phyloP scores from a whole-genome alignment of 1,140 invertebrate species.

The Drosophila quadrilineata region DNA sequence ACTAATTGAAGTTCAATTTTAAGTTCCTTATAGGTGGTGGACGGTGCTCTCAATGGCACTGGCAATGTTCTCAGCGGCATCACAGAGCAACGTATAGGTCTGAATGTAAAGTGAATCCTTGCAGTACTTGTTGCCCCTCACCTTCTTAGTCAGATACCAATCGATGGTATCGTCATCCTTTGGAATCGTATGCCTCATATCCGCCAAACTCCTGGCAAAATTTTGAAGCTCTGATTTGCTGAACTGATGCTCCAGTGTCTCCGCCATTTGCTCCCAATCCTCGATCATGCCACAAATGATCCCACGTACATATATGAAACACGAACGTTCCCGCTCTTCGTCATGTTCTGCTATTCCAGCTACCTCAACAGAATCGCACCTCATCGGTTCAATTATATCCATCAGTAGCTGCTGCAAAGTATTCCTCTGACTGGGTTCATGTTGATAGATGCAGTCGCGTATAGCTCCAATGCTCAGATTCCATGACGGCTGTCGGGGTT shows the following conservation, averaged over 20 bases:
- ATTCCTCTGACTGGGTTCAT: slow-evolving; percentile 26
- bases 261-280: slow-evolving; percentile 50
- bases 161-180: not conserved
- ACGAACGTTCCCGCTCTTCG: slow-evolving; percentile 34
- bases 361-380: slow-evolving; percentile 14
- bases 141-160: slow-evolving; percentile 3
- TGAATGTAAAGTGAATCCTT: slow-evolving; percentile 65
- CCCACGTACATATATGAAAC: slow-evolving; percentile 61
- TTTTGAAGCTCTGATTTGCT: slow-evolving; percentile 40
- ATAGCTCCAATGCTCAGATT: slow-evolving; percentile 42
- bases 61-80: slow-evolving; percentile 60
- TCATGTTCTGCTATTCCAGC: not conserved
- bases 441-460: slow-evolving; percentile 33
- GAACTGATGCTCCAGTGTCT: slow-evolving; percentile 36
- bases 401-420: slow-evolving; percentile 23
- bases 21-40: not conserved
- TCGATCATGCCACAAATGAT: slow-evolving; percentile 48
- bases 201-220: not conserved
- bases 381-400: slow-evolving; percentile 21
- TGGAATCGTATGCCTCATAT: not conserved
- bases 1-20: not conserved
- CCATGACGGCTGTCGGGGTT: slow-evolving; percentile 62
- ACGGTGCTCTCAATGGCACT: slow-evolving; percentile 67
- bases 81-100: slow-evolving; percentile 62
- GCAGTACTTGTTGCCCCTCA: slow-evolving; percentile 39